Evolutionary conservation across 1,140 invertebrate genomes (phyloP).

Genomic region (Drosophila arizonae): DNA sequence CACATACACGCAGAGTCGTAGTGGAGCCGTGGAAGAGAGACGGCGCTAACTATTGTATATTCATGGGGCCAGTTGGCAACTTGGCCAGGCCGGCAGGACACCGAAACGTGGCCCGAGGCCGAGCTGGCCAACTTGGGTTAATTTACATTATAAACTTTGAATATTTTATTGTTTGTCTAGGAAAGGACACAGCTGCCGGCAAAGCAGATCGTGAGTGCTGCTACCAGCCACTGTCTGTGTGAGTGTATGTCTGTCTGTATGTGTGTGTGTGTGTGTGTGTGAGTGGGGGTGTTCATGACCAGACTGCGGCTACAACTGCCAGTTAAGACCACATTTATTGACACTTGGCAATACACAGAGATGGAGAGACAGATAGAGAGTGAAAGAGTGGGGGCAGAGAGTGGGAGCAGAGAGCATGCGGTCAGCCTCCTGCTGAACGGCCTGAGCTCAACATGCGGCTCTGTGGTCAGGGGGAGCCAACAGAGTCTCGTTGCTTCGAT

Average conservation of each 20-base stretch:
- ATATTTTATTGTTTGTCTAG: conserved; percentile 78
- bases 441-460: background rate
- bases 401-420: background rate
- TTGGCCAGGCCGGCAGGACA: conserved; percentile 23
- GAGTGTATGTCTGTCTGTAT: background rate
- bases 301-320: conserved; percentile 27
- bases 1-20: background rate
- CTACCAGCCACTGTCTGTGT: background rate
- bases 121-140: conserved; percentile 70
- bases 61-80: conserved; percentile 40
- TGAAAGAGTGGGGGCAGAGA: background rate
- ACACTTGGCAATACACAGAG: conserved; percentile 40
- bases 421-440: background rate
- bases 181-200: conserved; percentile 68
- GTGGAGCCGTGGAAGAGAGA: background rate
- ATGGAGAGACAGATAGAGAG: background rate
- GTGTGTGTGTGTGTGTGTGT: background rate
- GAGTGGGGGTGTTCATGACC: background rate
- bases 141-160: conserved; percentile 81
- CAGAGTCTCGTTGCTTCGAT: conserved; percentile 27
- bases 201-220: conserved; percentile 9
- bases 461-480: background rate
- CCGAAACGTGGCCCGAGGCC: conserved; percentile 51
- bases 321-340: conserved; percentile 43
- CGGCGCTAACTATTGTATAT: conserved; percentile 35